Conservation (phyloP, 2,113 vertebrate species). For the Xiphorhynchus elegans region DNA sequence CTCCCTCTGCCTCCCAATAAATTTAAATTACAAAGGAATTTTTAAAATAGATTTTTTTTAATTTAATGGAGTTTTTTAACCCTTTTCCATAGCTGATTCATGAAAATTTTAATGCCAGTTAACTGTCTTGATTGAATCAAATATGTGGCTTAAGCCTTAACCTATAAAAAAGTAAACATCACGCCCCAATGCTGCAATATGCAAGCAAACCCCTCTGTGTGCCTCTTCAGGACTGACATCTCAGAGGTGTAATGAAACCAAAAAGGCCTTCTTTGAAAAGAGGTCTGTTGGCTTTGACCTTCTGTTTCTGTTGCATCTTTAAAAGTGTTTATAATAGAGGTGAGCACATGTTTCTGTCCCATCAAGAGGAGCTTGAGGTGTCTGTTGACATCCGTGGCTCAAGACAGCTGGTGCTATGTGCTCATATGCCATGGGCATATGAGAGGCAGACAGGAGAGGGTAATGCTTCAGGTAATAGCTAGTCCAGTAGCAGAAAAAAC, state of each 20-base stretch:
- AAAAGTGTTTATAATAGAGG: background rate
- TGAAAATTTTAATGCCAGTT: background rate
- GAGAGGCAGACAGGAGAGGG: background rate
- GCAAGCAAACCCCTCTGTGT: background rate
- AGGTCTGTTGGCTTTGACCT: background rate
- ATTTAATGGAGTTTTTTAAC: background rate
- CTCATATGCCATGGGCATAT: rapidly evolving
- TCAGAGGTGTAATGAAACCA: background rate
- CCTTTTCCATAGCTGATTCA: background rate
- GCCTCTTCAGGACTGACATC: background rate
- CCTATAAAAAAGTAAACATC: background rate
- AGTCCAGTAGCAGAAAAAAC: background rate
- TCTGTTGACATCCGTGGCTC: background rate
- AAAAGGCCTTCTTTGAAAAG: background rate
- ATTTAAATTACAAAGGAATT: background rate
- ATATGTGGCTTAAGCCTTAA: background rate
- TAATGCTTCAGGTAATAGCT: background rate
- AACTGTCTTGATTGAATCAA: background rate
- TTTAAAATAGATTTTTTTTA: background rate
- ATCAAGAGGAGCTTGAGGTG: rapidly evolving
- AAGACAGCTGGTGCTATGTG: background rate
- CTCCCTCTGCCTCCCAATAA: background rate
- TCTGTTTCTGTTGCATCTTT: background rate
- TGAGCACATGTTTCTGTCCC: rapidly evolving
- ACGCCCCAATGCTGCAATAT: rapidly evolving